Base-by-base conservation (phyloP, 1,140 invertebrate species). In the Mamestra configurata region DNA sequence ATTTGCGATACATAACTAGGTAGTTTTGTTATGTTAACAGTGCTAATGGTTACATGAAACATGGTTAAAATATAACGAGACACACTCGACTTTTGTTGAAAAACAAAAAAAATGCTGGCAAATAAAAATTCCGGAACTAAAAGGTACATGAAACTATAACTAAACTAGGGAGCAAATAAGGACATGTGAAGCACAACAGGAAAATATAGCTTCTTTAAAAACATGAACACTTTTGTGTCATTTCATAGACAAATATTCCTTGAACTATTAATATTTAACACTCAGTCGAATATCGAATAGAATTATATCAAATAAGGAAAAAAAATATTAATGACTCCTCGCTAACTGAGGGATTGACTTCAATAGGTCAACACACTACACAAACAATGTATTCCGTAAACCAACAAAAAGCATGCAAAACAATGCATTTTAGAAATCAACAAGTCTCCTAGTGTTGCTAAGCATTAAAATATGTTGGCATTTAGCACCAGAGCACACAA, bases 401-500 rank as follows among this genome's bases (percentile, higher is more conserved):
- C 13, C 15, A 35, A 24, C 35, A 66, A 66, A 8, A 40, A 4
- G 8, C 10, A 22, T 15, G 20, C 18, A 22, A 66, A 43, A 22
- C 35, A 66, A 43, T 66, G 18, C 61, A 20, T 20, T 53, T 43
- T 66, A 13, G 37, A 43, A 66, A 64, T 27, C 5, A 15, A 15
- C 53, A 55, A 40, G 31, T 43, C 27, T 43, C 37, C 37, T 24
- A 24, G 11, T 68, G n/a, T 20, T 64, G 53, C 2, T 27, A 31
- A 51, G 40, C 43, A 31, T 51, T 70, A 57, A 73, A 57, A 73
- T 57, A 55, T 43, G 53, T 57, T 73, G 71, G 57, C 71, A 73
- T 73, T 73, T 73, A 73, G 31, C 20, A 20, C 4, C 10, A 73
- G 8, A 43, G 18, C 31, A 35, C 11, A 43, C 11, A 35, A 31